These are phyloP conservation scores for Perdita meconis DNA, from an alignment of 2,888 invertebrate species.

Conservation along the genomic window DNA sequence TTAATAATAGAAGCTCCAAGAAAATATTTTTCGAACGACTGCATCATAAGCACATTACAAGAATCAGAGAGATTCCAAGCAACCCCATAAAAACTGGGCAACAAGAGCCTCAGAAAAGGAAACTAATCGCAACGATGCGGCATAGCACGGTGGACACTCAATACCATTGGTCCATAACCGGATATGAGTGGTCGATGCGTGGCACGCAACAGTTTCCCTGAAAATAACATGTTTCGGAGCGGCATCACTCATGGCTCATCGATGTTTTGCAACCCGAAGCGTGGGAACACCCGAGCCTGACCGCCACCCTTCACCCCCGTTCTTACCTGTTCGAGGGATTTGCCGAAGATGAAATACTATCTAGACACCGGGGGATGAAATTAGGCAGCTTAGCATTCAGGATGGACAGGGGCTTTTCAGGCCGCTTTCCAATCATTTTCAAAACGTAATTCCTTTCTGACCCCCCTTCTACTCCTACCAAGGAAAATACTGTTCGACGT, in stretches of 20 bases:
- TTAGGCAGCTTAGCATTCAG: slow-evolving; percentile 76
- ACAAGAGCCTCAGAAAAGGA: not conserved
- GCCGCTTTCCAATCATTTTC: slow-evolving; percentile 71
- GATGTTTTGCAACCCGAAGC: slow-evolving; percentile 77
- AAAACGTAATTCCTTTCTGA: slow-evolving; percentile 67
- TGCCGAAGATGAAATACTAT: slow-evolving; percentile 77
- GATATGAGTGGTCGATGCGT: slow-evolving; percentile 58
- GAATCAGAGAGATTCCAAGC: too few species aligned
- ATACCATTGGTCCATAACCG: slow-evolving; percentile 64
- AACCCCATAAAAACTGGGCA: not conserved
- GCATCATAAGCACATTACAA: too few species aligned
- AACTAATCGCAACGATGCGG: not conserved
- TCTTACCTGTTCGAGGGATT: slow-evolving; percentile 78
- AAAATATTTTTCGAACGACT: too few species aligned
- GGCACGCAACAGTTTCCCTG: slow-evolving; percentile 67
- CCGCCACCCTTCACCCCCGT: slow-evolving; percentile 63
- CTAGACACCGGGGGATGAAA: slow-evolving; percentile 76
- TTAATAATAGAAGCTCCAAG: too few species aligned
- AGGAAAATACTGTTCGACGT: not conserved
- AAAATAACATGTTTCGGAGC: slow-evolving; percentile 62
- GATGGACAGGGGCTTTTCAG: slow-evolving; percentile 73
- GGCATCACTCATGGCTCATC: slow-evolving; percentile 58
- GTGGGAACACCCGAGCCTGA: slow-evolving; percentile 73
- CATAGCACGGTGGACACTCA: slow-evolving; percentile 14
- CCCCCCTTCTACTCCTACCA: too few species aligned